Evolutionary conservation across 2,797 vertebrate species (phyloP).

Genomic region (Micropoecilia bifurca): DNA sequence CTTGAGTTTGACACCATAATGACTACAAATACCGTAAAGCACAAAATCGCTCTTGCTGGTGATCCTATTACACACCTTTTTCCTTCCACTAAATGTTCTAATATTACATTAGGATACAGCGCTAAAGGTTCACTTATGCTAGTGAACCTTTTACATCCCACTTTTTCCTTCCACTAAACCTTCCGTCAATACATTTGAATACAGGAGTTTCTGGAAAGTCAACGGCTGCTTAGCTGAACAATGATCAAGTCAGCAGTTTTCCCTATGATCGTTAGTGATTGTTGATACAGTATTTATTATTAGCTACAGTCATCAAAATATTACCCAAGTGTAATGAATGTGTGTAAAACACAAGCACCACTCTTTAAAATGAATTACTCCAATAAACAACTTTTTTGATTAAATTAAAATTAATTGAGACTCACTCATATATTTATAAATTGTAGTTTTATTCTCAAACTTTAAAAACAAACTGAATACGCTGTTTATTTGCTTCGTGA

Average conservation of each 20-base stretch:
- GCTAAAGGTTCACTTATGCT: too few relatives aligned
- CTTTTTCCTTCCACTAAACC: neutral
- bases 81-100: neutral
- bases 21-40: neutral
- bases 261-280: too few relatives aligned
- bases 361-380: neutral
- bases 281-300: neutral
- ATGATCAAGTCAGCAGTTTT: neutral
- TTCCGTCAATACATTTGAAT: neutral
- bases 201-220: neutral
- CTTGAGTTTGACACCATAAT: neutral
- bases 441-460: constrained; percentile 23
- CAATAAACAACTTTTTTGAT: neutral
- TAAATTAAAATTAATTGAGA: neutral
- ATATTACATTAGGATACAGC: neutral
- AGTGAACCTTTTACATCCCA: neutral
- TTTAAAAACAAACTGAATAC: constrained; percentile 26
- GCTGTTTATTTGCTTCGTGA: constrained; percentile 7
- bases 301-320: neutral
- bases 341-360: neutral
- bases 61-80: neutral
- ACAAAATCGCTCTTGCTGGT: neutral
- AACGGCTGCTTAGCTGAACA: neutral
- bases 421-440: neutral
- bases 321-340: neutral